phyloP scores from a whole-genome alignment of 2,113 vertebrate species.

The Nycticryphes semicollaris region DNA sequence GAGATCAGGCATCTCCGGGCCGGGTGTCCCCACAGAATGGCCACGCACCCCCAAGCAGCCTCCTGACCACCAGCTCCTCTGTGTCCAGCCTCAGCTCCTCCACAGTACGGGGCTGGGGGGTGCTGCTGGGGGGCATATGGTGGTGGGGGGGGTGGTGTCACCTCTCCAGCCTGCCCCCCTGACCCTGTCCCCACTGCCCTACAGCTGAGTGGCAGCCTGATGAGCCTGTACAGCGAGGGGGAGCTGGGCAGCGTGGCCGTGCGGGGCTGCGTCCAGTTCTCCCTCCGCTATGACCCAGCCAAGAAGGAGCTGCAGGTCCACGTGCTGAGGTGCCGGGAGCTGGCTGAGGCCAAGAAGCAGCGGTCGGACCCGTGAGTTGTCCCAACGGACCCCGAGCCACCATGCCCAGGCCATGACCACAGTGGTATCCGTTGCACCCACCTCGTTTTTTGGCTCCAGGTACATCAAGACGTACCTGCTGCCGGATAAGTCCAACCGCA shows the following conservation, averaged over 20 bases:
- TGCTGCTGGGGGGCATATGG: rapidly evolving
- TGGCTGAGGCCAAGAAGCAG: constrained; percentile 85
- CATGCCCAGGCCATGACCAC: rapidly evolving
- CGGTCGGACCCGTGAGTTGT: constrained; percentile 90
- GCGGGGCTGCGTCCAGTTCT: constrained; percentile 85
- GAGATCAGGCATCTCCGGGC: rapidly evolving
- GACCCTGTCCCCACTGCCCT: rapidly evolving
- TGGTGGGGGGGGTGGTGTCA: background rate
- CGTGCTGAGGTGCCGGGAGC: constrained; percentile 86
- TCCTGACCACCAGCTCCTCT: constrained; percentile 81
- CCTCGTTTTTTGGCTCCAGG: constrained; percentile 44
- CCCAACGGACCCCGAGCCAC: rapidly evolving
- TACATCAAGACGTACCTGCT: constrained; percentile 95
- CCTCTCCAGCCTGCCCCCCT: background rate
- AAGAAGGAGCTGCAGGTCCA: constrained; percentile 83
- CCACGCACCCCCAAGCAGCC: background rate
- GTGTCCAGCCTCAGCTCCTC: constrained; percentile 84
- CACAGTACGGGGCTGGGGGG: constrained; percentile 40
- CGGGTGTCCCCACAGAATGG: constrained; percentile 9
- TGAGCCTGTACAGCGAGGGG: constrained; percentile 89
- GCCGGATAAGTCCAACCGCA: constrained; percentile 88
- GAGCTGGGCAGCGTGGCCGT: constrained; percentile 85
- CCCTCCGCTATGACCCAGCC: constrained; percentile 79
- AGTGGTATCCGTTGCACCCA: rapidly evolving
- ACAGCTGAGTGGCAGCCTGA: constrained; percentile 90